phyloP scores from a whole-genome alignment of 1,140 invertebrate genomes.

The Batillaria attramentaria region DNA sequence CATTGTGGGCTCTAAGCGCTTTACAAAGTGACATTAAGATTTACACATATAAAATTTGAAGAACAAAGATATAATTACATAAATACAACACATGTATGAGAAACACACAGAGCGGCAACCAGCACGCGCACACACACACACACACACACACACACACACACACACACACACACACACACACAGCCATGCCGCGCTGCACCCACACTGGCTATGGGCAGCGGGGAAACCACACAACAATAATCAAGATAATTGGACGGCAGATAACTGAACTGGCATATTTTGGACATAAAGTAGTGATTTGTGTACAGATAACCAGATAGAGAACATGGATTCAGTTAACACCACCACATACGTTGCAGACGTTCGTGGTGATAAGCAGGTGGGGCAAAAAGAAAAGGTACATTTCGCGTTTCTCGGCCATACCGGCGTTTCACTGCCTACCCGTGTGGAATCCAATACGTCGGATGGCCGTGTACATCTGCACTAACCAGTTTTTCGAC shows the following conservation, averaged over 20 bases:
- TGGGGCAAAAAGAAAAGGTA: constrained; percentile 94
- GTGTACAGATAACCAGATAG: neutral
- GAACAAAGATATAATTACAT: too few species aligned
- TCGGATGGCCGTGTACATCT: constrained; percentile 88
- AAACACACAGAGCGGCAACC: too few species aligned
- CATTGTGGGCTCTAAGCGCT: too few species aligned
- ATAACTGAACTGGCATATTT: neutral
- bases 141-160: too few species aligned
- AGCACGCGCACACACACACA: too few species aligned
- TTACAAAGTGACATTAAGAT: too few species aligned
- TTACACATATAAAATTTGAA: too few species aligned
- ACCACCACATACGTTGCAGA: constrained; percentile 79
- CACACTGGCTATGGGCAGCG: too few species aligned
- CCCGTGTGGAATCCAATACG: constrained; percentile 91
- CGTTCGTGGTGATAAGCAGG: constrained; percentile 95
- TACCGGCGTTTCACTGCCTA: constrained; percentile 90
- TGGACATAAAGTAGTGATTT: neutral
- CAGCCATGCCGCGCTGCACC: too few species aligned
- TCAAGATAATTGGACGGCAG: neutral
- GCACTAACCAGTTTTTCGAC: constrained; percentile 88
- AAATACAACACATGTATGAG: too few species aligned
- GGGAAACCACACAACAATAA: neutral
- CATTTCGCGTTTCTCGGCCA: constrained; percentile 94
- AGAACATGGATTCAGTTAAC: neutral
- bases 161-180: too few species aligned